phyloP scores from a whole-genome alignment of 2,797 vertebrate species.

The Sebastes cheni region DNA sequence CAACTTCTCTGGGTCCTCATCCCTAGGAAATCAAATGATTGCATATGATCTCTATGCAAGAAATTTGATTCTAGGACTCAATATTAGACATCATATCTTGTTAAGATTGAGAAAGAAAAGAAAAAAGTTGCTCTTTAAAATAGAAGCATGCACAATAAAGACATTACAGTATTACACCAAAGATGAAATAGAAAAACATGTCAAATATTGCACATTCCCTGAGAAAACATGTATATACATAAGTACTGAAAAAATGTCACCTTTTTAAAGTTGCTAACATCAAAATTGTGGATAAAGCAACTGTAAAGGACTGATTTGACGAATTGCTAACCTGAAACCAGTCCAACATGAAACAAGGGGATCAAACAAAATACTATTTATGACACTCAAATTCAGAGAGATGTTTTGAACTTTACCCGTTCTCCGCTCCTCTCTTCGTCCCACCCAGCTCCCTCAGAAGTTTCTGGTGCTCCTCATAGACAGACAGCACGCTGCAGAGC shows the following conservation, averaged over 20 bases:
- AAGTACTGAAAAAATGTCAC: no score
- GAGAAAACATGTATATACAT: no score
- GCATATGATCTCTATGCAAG: not conserved
- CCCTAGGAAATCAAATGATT: slow-evolving; percentile 38
- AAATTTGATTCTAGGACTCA: not conserved
- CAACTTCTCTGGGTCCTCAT: slow-evolving; percentile 80
- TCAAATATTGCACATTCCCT: no score
- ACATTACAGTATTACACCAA: no score
- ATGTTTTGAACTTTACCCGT: slow-evolving; percentile 70
- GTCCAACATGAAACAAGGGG: no score
- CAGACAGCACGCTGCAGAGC: slow-evolving; percentile 80
- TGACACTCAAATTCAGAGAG: not conserved
- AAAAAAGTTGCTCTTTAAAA: no score
- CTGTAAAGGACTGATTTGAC: no score
- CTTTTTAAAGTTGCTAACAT: no score
- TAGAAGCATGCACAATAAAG: no score
- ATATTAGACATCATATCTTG: not conserved
- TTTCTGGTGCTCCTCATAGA: slow-evolving; percentile 88
- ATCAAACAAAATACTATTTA: not conserved
- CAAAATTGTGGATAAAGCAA: no score
- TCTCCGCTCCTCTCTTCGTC: slow-evolving; percentile 83
- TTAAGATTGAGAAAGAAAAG: not conserved
- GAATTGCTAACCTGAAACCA: no score
- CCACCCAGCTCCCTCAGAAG: slow-evolving; percentile 82
- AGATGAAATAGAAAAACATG: no score